Base-by-base conservation (phyloP, 2,888 invertebrate genomes). In the Altica lythri region DNA sequence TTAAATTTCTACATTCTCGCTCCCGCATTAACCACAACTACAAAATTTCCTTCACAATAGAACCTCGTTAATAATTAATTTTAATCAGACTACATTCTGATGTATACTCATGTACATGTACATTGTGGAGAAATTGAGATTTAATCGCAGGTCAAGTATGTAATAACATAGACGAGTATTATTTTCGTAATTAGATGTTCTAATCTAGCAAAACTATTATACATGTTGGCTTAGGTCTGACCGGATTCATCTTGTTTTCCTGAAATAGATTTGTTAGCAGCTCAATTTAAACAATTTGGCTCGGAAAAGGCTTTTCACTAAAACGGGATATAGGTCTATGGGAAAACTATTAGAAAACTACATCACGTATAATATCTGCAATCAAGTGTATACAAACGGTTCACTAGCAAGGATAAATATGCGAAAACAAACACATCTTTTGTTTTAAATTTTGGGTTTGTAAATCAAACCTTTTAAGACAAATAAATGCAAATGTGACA, bases 171-270 rank as follows among this genome's bases (percentile, higher is more conserved):
- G 12, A n/a, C 13, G 13, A 2, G 30, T 30, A 30, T 30, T 30
- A 30, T 30, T 30, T 30, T 12, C 10, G 13, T 12, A 30, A 30
- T 30, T 30, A 30, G 30, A 12, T 5, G 10, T 13, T 12, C 10
- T 30, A 30, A 30, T 30, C 30, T 12, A 13, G 30, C 8, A 30
- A 30, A 30, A 30, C 30, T 30, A 30, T 30, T 30, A 30, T 30
- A 12, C 30, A 30, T 30, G 30, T 30, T 30, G 6, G 12, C 30
- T 30, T 30, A 30, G n/a, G 30, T 12, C 30, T 30, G 13, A 12
- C 30, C 30, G 12, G 13, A 30, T 13, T 30, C 30, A 30, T n/a
- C n/a, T 30, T 27, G n/a, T 8, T 27, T 27, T n/a, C n/a, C 12
- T 10, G 30, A 30, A 30, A 30, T 13, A 30, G 30, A 3, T 13